Evolutionary conservation across 2,113 vertebrate genomes (phyloP), one percentile per base, ranked within the genome.

Genomic region (Chlamydotis undulata): DNA sequence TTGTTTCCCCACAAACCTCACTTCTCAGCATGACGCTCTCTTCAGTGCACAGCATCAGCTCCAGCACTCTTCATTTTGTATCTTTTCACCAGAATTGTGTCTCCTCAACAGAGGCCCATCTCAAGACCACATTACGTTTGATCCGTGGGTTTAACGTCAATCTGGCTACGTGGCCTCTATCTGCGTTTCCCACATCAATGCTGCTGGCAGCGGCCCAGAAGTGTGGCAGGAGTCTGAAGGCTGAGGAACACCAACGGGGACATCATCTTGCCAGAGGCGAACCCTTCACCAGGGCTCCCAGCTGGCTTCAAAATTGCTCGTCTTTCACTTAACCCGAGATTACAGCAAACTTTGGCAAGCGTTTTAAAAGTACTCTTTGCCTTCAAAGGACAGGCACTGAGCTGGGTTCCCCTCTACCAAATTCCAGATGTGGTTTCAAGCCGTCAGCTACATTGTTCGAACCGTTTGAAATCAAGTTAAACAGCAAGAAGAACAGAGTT

Each of bases 381-480:
- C 14, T 55, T 26, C 29, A 33, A 86, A 95, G 91, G 56, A 35
- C 64, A 33, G 55, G 91, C 86, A 71, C 1, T 2, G 3, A 84
- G 41, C 29, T 8, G 24, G 18, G 26, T 22, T 91, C 52, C 47
- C 88, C 56, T 76, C 56, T 26, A 81, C 67, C 57, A 52, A 70
- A 49, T 55, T 59, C 86, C 43, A 65, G 67, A 19, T 49, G 1
- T 3, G n/a, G 33, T 31, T 41, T 64, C 35, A 37, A 29, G 26
- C 78, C 84, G 35, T 47, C 3, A 2, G 83, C 23, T 7, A 13
- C 18, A 35, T 31, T 57, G 45, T 71, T 95, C 87, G n/a, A 73
- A 75, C 24, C 47, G 79, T 55, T 33, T 74, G 82, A 95, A 96
- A 96, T 89, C 82, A 74, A 90, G 93, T 91, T 47, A 90, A 95